Evolutionary conservation across 2,888 invertebrate genomes (phyloP).

Genomic region (Cacoxenus indagator): DNA sequence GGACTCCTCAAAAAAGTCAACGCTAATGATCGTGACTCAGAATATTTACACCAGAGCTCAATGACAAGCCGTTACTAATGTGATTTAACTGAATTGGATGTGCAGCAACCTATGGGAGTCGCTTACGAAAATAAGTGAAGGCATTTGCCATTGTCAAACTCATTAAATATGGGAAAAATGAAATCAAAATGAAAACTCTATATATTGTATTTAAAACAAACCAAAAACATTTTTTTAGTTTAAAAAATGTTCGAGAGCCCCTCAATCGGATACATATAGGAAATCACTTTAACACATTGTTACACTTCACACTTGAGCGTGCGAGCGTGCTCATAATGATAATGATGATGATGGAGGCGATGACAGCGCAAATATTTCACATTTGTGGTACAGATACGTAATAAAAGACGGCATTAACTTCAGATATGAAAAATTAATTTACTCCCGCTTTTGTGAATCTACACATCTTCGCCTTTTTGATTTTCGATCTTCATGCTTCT

Average conservation of each 20-base stretch:
- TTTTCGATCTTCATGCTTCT: conserved; percentile 7
- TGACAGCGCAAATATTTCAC: conserved; percentile 40
- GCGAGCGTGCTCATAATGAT: conserved; percentile 1
- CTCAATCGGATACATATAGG: conserved; percentile 20
- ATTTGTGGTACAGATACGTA: background rate
- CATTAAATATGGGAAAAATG: conserved; percentile 47
- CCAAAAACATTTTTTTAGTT: too few relatives aligned
- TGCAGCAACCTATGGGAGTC: conserved; percentile 25
- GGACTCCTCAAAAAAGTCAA: conserved; percentile 32
- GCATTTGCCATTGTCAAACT: conserved; percentile 48
- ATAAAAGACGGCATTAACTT: background rate
- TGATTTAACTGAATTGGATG: conserved; percentile 45
- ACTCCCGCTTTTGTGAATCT: conserved; percentile 41
- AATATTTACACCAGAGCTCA: conserved; percentile 29
- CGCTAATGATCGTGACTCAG: conserved; percentile 60
- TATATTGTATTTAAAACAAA: too few relatives aligned
- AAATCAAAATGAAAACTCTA: too few relatives aligned
- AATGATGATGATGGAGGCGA: background rate
- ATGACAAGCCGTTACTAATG: conserved; percentile 30
- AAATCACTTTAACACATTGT: conserved; percentile 59
- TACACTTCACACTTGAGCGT: conserved; percentile 15
- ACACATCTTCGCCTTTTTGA: too few relatives aligned
- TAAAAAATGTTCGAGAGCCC: too few relatives aligned
- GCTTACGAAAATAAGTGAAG: conserved; percentile 17
- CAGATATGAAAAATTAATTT: conserved; percentile 62